Base-by-base conservation (phyloP, 2,797 vertebrate genomes). In the Pseudochaenichthys georgianus region DNA sequence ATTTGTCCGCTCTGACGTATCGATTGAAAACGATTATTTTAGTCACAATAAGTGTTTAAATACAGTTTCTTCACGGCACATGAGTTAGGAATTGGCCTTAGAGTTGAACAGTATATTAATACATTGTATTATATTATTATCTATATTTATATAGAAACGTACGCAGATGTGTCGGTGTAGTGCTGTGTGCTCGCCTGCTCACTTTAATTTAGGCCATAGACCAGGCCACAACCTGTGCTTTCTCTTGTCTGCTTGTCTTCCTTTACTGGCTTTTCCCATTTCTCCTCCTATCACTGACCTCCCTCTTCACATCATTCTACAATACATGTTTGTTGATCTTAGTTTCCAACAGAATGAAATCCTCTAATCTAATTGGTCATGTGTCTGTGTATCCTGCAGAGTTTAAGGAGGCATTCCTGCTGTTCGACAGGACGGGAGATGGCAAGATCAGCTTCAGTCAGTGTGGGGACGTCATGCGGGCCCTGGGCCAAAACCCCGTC, bases 401-500 rank as follows among this genome's bases (percentile, higher is more conserved):
- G 75, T 99, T 95, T 92, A 99, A 98, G 95, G 98, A 99, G 87
- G 96, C 97, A 3, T 99, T 99, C 94, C 94, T 96, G 89, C 96
- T 99, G 88, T 99, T 98, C 41, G 98, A 99, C 94, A 95, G 95
- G 81, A 96, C 96, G 6, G 97, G 98, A 8, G 97, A 98, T 84
- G 97, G 96, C 61, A 98, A 96, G 92, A 97, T 99, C 94, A 91
- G 93, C 71, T 98, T 89, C 90, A 96, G 91, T 87, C 97, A 98
- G 79, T 98, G 97, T 81, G 98, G 97, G 71, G 98, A 99, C 0
- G 96, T 99, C 85, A 97, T 99, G 97, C 93, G 98, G 21, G 96
- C 98, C 23, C 87, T 98, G 88, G 97, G 98, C 66, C 97, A 99
- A 94, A 99, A 99, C 89, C 98, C 98, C 0, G 96, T 97, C 89